phyloP scores from a whole-genome alignment of 1,140 invertebrate species.

The Drosophila melanica region DNA sequence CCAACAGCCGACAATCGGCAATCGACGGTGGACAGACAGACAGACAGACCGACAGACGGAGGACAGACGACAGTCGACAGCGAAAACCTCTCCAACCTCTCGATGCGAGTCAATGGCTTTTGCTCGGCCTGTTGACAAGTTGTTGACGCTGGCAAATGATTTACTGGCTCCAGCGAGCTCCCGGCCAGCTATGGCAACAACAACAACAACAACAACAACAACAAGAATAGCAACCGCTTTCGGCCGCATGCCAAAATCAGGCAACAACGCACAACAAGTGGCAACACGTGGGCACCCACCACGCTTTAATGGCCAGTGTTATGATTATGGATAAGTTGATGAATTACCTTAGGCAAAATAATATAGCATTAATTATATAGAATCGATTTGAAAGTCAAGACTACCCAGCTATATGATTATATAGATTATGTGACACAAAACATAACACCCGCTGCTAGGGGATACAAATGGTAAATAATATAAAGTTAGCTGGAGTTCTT shows the following conservation, averaged over 20 bases:
- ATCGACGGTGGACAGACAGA: too few species aligned
- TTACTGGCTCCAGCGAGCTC: slow-evolving; percentile 52
- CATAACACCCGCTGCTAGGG: too few species aligned
- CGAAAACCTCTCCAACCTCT: slow-evolving; percentile 35
- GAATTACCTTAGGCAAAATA: too few species aligned
- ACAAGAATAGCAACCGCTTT: slow-evolving; percentile 9
- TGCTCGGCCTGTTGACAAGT: slow-evolving; percentile 66
- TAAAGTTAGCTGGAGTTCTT: too few species aligned
- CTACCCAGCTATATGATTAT: too few species aligned
- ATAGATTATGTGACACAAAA: too few species aligned
- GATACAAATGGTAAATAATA: too few species aligned
- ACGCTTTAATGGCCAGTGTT: not conserved
- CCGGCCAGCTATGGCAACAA: slow-evolving; percentile 15
- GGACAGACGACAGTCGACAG: slow-evolving; percentile 43
- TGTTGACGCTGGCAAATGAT: slow-evolving; percentile 79
- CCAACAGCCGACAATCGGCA: slow-evolving; percentile 18
- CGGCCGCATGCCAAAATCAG: slow-evolving; percentile 42
- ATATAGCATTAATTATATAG: too few species aligned
- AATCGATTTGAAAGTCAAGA: too few species aligned
- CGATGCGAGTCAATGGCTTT: slow-evolving; percentile 47
- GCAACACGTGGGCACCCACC: slow-evolving; percentile 34
- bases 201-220: slow-evolving; percentile 16
- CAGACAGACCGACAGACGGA: too few species aligned
- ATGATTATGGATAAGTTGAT: not conserved
- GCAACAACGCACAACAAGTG: slow-evolving; percentile 51